Percentiles rank a stretch among this genome's conserved stretches.
Conservation (phyloP, 2,797 vertebrate genomes). For the Pangasius mekongensis region DNA sequence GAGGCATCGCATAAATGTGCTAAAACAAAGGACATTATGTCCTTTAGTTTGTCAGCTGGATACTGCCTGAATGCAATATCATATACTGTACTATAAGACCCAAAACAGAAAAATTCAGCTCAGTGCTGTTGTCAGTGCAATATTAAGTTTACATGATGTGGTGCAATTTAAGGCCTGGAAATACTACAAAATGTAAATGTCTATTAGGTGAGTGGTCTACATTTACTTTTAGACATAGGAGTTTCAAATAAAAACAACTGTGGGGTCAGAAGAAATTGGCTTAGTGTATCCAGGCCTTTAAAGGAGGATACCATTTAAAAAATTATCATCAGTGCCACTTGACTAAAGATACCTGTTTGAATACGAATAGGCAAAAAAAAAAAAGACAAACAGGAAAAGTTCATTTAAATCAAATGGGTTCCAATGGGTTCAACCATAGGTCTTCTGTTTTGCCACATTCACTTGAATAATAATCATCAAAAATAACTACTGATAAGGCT, state of each 20-base stretch:
- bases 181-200: slow-evolving; percentile 38
- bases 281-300: slow-evolving; percentile 28
- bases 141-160: slow-evolving; percentile 65
- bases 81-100: slow-evolving; percentile 32
- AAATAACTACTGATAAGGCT: slow-evolving; percentile 43
- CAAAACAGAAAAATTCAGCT: slow-evolving; percentile 50
- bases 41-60: slow-evolving; percentile 39
- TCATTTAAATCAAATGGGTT: slow-evolving; percentile 28
- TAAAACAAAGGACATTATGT: slow-evolving; percentile 28
- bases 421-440: background rate
- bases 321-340: slow-evolving; percentile 45
- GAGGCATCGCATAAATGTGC: slow-evolving; percentile 42
- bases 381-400: slow-evolving; percentile 1
- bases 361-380: slow-evolving; percentile 41
- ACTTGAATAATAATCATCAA: slow-evolving; percentile 20
- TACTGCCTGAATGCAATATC: slow-evolving; percentile 26
- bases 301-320: slow-evolving; percentile 30
- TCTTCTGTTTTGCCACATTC: slow-evolving; percentile 26
- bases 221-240: background rate
- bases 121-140: slow-evolving; percentile 78
- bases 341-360: slow-evolving; percentile 40
- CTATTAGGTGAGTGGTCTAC: background rate
- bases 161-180: slow-evolving; percentile 56
- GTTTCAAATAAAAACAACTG: slow-evolving; percentile 4
- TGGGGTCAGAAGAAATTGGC: background rate